Evolutionary conservation across 1,140 invertebrate genomes (phyloP), one percentile per base, ranked within the genome.

Genomic region (Wasmannia auropunctata): DNA sequence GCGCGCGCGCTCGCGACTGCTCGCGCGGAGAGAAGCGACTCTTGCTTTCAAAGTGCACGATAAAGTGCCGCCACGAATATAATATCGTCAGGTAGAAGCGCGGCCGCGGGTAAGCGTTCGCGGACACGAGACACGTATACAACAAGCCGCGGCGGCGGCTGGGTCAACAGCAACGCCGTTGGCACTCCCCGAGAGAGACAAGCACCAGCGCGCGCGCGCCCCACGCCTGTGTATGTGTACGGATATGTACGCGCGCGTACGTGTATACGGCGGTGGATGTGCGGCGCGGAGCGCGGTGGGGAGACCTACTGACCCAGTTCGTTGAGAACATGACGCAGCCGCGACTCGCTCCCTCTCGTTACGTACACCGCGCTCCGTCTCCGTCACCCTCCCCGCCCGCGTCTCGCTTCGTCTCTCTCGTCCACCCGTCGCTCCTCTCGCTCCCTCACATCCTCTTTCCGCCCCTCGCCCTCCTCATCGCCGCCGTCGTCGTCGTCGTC

Each of bases 221-320:
- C 11, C 87, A 62, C 85, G 80, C 85, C 81, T 75, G 70, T 88
- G 46, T 86, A 54, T 83, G 62, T 34, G 19, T n/a, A 22, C 62
- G 62, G 7, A 22, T 16, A 25, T 22, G 63, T 43, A 25, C 34
- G 34, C 37, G 37, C 31, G n/a, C 25, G 5, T 2, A 16, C 25
- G 69, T 89, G 77, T 90, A 86, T 58, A 85, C 77, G 67, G 62
- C 83, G 80, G 85, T 91, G 75, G 87, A 90, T 87, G 91, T 91
- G 75, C 88, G 86, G 74, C 40, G 84, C 40, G 72, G 62, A 11
- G 67, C 65, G 80, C 58, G 86, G 93, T 92, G 94, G 94, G 94
- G 94, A 94, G 95, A 95, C 94, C 95, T 93, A 95, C 94, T 95
- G 94, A 95, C 95, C 94, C 87, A 95, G 92, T 95, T 95, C 90